Conservation (phyloP, 1,140 invertebrate species). For the Portunus trituberculatus region DNA sequence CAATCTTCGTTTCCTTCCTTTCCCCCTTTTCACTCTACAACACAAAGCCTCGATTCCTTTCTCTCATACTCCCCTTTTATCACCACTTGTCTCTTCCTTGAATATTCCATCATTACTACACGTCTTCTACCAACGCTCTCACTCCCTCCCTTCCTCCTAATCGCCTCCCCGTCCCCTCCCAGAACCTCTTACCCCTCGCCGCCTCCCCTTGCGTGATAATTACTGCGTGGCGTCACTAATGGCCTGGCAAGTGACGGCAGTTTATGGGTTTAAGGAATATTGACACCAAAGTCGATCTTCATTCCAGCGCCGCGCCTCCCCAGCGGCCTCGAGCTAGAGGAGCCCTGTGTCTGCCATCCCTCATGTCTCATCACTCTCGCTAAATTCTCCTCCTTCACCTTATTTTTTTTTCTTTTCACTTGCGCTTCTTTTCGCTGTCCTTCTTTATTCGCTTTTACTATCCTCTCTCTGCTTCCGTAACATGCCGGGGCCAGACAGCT, state of each 20-base stretch:
- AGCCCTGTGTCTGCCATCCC: neutral
- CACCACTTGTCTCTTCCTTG: neutral
- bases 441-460: neutral
- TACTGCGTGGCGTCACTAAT: neutral
- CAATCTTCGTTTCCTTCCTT: neutral
- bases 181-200: neutral
- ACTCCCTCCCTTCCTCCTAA: neutral
- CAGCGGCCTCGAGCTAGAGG: neutral
- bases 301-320: neutral
- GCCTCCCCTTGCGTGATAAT: neutral
- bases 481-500: no score
- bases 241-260: conserved; percentile 15
- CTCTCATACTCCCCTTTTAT: neutral
- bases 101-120: neutral
- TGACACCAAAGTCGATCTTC: conserved; percentile 10
- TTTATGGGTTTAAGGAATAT: conserved; percentile 23
- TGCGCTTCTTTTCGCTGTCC: neutral
- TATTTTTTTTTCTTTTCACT: neutral
- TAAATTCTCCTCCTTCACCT: neutral
- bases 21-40: neutral
- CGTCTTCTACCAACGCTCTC: neutral
- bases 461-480: neutral
- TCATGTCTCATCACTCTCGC: neutral
- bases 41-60: neutral
- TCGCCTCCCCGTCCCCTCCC: neutral